Evolutionary conservation across 2,888 invertebrate genomes (phyloP).

Genomic region (Agonum fuliginosum): DNA sequence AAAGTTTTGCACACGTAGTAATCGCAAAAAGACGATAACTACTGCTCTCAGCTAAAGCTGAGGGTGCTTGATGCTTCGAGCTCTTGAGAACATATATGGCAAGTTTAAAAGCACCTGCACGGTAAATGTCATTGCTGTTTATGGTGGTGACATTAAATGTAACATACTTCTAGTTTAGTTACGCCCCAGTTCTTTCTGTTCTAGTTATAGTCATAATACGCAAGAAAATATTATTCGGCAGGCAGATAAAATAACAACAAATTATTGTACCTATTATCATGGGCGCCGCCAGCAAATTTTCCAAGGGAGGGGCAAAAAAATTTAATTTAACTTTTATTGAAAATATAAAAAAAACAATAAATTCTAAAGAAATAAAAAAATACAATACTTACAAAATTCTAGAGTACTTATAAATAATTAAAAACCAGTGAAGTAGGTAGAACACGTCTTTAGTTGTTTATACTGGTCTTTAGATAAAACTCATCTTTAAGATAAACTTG

Average conservation of each 20-base stretch:
- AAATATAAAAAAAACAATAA: too few species aligned
- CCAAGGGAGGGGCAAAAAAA: too few species aligned
- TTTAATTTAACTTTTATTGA: too few species aligned
- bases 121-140: conserved; percentile 18
- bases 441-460: too few species aligned
- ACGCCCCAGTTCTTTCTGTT: neutral
- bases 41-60: conserved; percentile 15
- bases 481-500: too few species aligned
- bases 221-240: neutral
- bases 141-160: conserved; percentile 14
- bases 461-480: too few species aligned
- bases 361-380: too few species aligned
- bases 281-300: too few species aligned
- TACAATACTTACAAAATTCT: too few species aligned
- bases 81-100: neutral
- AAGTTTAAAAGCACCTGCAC: conserved; percentile 14
- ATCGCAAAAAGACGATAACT: conserved; percentile 39
- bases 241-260: neutral
- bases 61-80: neutral
- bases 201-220: neutral
- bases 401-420: too few species aligned
- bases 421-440: too few species aligned
- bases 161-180: neutral
- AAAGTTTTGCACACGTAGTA: conserved; percentile 16
- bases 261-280: neutral